Conservation (phyloP, 2,888 invertebrate genomes). For the Thecophora atra region DNA sequence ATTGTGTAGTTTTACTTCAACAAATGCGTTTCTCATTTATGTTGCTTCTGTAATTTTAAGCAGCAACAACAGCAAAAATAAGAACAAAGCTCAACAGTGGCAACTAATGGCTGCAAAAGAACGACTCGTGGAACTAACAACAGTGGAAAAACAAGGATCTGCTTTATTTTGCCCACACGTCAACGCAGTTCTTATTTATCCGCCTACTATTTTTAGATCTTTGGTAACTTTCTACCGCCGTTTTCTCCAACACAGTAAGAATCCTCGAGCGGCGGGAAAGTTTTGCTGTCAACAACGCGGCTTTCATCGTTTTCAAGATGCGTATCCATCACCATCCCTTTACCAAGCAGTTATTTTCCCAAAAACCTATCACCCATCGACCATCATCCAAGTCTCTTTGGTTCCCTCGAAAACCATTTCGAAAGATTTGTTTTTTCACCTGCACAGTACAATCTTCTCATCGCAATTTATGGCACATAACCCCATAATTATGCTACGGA, state of each 20-base stretch:
- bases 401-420: not conserved
- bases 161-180: too few species aligned
- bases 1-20: too few species aligned
- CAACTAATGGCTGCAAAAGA: not conserved
- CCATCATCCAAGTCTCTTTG: not conserved
- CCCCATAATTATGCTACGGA: constrained; percentile 57
- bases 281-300: not conserved
- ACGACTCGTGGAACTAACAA: too few species aligned
- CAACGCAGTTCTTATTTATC: not conserved
- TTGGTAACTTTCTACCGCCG: not conserved
- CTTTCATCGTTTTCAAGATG: too few species aligned
- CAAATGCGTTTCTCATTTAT: not conserved
- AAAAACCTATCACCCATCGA: not conserved
- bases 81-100: not conserved
- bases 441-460: not conserved
- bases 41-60: not conserved
- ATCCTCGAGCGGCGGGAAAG: not conserved
- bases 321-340: too few species aligned
- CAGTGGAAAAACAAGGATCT: too few species aligned
- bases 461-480: constrained; percentile 8
- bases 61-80: not conserved
- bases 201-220: not conserved
- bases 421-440: too few species aligned
- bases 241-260: too few species aligned
- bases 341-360: too few species aligned